Percentiles rank a stretch among this genome's conserved stretches.
Conservation (phyloP, 2,113 vertebrate species). For the Psittacus erithacus region DNA sequence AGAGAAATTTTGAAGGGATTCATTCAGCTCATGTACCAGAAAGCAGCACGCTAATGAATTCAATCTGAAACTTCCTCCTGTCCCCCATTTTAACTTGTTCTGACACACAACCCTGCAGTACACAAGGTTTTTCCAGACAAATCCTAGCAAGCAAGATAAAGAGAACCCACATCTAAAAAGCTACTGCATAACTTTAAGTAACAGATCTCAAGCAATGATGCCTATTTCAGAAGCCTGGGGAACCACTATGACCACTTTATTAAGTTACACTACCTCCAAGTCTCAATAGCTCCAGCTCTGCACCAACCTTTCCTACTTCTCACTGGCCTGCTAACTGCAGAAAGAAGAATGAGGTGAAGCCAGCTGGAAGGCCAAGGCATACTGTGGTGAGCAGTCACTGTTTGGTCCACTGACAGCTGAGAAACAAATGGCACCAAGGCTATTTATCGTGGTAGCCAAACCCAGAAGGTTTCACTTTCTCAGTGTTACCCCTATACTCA, state of each 20-base stretch:
- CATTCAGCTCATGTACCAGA: not conserved
- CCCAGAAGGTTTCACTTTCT: not conserved
- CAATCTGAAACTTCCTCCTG: not conserved
- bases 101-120: not conserved
- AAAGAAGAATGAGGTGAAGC: not conserved
- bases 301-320: not conserved
- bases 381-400: not conserved
- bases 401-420: not conserved
- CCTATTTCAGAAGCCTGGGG: not conserved
- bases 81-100: not conserved
- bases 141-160: not conserved
- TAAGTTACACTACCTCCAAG: not conserved
- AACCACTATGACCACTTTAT: not conserved
- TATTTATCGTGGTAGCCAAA: not conserved
- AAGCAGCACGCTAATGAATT: not conserved
- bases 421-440: not conserved
- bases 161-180: not conserved
- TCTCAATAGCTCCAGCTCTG: not conserved
- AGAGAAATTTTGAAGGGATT: not conserved
- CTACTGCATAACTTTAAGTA: not conserved
- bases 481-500: not conserved
- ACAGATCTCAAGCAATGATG: not conserved
- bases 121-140: not conserved
- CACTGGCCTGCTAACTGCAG: not conserved
- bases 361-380: slow-evolving; percentile 9